A percentile compares a stretch with the other conserved stretches of the same genome.
Evolutionary conservation across 2,797 vertebrate species (phyloP).

Genomic region (Lagorchestes hirsutus): DNA sequence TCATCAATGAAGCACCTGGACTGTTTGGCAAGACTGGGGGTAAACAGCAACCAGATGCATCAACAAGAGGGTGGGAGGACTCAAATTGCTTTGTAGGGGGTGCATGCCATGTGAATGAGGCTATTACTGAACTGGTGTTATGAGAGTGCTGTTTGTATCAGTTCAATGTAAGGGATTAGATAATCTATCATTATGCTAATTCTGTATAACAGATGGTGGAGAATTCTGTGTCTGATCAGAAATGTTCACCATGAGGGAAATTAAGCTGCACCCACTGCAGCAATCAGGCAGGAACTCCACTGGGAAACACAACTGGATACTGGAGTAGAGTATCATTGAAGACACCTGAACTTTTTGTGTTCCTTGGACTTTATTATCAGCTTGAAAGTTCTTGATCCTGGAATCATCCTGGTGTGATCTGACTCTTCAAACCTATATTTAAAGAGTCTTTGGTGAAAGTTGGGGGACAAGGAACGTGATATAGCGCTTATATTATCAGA

Average conservation of each 20-base stretch:
- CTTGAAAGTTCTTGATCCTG: conserved; percentile 23
- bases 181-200: conserved; percentile 78
- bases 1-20: conserved; percentile 56
- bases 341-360: not conserved
- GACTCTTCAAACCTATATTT: not conserved
- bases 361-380: conserved; percentile 19
- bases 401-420: not conserved
- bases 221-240: conserved; percentile 61
- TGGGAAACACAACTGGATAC: conserved; percentile 27
- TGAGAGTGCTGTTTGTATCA: conserved; percentile 54
- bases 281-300: conserved; percentile 58
- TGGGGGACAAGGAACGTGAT: not conserved
- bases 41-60: conserved; percentile 53
- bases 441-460: conserved; percentile 16
- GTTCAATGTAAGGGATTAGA: conserved; percentile 69
- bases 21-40: conserved; percentile 24
- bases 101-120: conserved; percentile 27
- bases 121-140: conserved; percentile 26
- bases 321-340: conserved; percentile 48
- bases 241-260: conserved; percentile 70
- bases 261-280: conserved; percentile 66
- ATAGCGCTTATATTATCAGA: not conserved
- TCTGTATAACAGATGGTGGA: conserved; percentile 73
- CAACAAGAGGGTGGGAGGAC: conserved; percentile 37
- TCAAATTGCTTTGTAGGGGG: conserved; percentile 31